Base-by-base conservation (phyloP, 1,140 invertebrate genomes). In the Drosophila simulans region DNA sequence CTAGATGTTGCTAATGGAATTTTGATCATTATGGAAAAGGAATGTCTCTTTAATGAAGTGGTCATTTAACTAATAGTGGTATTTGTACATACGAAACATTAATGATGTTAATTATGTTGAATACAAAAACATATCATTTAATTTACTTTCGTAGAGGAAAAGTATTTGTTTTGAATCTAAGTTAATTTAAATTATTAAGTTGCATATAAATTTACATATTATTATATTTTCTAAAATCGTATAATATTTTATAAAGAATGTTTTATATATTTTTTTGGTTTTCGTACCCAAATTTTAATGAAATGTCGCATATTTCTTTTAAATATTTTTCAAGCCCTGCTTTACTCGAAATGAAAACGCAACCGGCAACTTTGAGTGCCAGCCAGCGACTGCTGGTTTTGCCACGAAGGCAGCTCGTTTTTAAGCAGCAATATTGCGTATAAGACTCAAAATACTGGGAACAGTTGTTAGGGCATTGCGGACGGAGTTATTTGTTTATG, bases 391-490 rank as follows among this genome's bases (percentile, higher is more conserved):
- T 85, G 77, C 40, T n/a, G 45, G 22, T 31, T 51, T 20, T 64
- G 39, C 7, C 34, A 15, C 11, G 5, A 12, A 15, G 42, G 60
- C 52, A 10, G 22, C 42, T 52, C 49, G 35, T 58, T 85, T 85
- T 80, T 82, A 84, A 71, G 46, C 40, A 15, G 1, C 22, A 10
- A 20, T 20, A 20, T 10, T 42, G 10, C 12, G 35, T 37, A 51
- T 68, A 68, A 64, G 75, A 66, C 42, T 0, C 3, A 4, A 40
- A 60, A 83, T 69, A 82, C 51, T 84, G 80, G 80, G 80, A 79
- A 83, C 37, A 56, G 48, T 31, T 22, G 43, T 22, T 15, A 1
- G 4, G 3, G 7, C 4, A 0, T 8, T 5, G 34, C 2, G 15
- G 12, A 17, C 5, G 12, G 0, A 34, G 15, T 17, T 3, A 4